phyloP scores from a whole-genome alignment of 1,140 invertebrate species.

The Zaprionus ornatus region DNA sequence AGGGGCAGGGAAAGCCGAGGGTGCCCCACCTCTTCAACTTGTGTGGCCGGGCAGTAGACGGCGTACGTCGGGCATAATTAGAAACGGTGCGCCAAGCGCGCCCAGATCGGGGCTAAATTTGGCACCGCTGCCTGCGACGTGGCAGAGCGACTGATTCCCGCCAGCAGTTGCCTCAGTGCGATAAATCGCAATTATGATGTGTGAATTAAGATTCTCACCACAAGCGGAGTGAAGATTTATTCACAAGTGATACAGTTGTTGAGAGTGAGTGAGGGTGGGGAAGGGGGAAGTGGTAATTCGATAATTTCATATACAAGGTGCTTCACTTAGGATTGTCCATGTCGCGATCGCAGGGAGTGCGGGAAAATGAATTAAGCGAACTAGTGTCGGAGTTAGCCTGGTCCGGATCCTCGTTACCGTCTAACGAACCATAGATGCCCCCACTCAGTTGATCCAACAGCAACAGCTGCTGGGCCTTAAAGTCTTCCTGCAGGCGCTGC shows the following conservation, averaged over 20 bases:
- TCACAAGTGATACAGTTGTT: background rate
- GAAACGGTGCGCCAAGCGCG: conserved; percentile 42
- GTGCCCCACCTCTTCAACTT: conserved; percentile 45
- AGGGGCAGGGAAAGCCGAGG: background rate
- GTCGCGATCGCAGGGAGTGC: background rate
- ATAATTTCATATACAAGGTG: background rate
- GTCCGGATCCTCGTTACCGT: background rate
- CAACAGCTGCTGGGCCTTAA: conserved; percentile 43
- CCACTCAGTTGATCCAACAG: conserved; percentile 42
- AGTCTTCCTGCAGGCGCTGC: conserved; percentile 39
- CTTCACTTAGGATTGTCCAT: background rate
- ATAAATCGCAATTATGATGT: conserved; percentile 45
- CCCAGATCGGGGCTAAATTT: conserved; percentile 28
- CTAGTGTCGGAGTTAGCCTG: conserved; percentile 12
- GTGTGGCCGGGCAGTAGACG: conserved; percentile 59
- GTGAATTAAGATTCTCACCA: conserved; percentile 26
- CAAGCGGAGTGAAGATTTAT: background rate
- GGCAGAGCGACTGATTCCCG: conserved; percentile 8
- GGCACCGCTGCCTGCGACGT: background rate
- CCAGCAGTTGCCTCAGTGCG: background rate
- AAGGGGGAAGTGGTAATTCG: background rate
- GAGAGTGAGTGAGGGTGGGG: too few species aligned
- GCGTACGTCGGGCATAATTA: conserved; percentile 65
- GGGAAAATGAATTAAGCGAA: conserved; percentile 23
- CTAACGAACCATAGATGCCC: background rate